Evolutionary conservation across 1,140 invertebrate species (phyloP), one percentile per base, ranked within the genome.

Genomic region (Agrilus planipennis): DNA sequence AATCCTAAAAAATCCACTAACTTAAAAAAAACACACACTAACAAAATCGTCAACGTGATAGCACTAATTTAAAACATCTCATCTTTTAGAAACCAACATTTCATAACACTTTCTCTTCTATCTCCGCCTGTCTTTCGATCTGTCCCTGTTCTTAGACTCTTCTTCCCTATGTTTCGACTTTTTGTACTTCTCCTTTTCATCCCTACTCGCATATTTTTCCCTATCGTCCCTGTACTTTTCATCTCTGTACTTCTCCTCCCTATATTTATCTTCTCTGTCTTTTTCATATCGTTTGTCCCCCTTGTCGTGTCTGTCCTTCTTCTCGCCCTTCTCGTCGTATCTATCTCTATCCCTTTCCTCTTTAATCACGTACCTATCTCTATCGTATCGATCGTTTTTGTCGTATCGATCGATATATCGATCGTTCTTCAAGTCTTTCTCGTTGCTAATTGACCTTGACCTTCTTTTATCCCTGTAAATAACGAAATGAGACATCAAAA

Each of bases 81-180:
- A 25, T 25, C 22, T 25, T 25, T 11, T 25, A 25, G 22, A n/a
- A n/a, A n/a, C n/a, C n/a, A n/a, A n/a, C n/a, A n/a, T n/a, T n/a
- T n/a, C n/a, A 25, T 25, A 25, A 25, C 5, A 6, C n/a, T 5
- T 5, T 7, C 22, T 25, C 5, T 7, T 42, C 49, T 57, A 55
- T 47, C 56, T 57, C 38, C 56, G 39, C 35, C 62, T 59, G 18
- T 71, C 68, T 20, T 68, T 64, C 11, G 66, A 67, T 49, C 68
- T 60, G 20, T 56, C 51, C 19, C 56, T 40, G 11, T 50, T 49
- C 21, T 50, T 53, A 18, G n/a, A n/a, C 15, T 58, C 54, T 14
- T 58, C 54, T 9, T 61, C 57, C 27, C 54, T 43, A 30, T 61
- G 53, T 42, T 60, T 61, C 7, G 57, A 54, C 7, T 51, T 42